Conservation (phyloP, 2,888 invertebrate species). For the Synergus laeviventris region DNA sequence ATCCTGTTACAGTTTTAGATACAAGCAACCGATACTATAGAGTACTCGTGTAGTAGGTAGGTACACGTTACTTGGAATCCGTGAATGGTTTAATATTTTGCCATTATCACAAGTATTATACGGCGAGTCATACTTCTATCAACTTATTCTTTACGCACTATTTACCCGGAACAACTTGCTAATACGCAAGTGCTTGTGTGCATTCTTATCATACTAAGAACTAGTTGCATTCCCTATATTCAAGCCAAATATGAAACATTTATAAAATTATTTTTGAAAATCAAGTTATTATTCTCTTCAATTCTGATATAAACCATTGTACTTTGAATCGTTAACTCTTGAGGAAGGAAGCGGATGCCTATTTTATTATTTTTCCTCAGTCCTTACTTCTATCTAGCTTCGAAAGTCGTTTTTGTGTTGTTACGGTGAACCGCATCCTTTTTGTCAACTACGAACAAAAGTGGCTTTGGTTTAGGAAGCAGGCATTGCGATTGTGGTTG, state of each 20-base stretch:
- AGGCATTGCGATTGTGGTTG: conserved; percentile 16
- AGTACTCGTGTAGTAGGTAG: conserved; percentile 51
- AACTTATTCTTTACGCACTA: conserved; percentile 20
- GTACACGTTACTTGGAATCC: conserved; percentile 50
- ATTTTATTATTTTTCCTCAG: not conserved
- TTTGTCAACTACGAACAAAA: conserved; percentile 15
- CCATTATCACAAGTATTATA: conserved; percentile 14
- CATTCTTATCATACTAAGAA: conserved; percentile 9
- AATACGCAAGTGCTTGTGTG: conserved; percentile 1
- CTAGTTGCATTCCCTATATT: not conserved
- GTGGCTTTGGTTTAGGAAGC: conserved; percentile 15
- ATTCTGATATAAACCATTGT: not conserved
- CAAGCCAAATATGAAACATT: not conserved
- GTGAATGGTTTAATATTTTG: conserved; percentile 27
- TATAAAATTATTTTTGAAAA: not conserved
- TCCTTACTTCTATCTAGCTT: not conserved
- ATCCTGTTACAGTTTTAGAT: conserved; percentile 53
- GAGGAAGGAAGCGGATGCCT: conserved; percentile 10
- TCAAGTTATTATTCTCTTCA: not conserved
- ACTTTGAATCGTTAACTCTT: not conserved
- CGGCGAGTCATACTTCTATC: conserved; percentile 15
- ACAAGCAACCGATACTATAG: conserved; percentile 47
- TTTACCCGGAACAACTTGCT: conserved; percentile 27
- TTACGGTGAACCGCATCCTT: conserved; percentile 38
- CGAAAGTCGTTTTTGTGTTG: not conserved